A percentile compares a stretch with the other conserved stretches of the same genome.
These are phyloP conservation scores for Hydrozoanthus gracilis DNA, from an alignment of 92 coral and sea anemone species.

Conservation along the genomic window DNA sequence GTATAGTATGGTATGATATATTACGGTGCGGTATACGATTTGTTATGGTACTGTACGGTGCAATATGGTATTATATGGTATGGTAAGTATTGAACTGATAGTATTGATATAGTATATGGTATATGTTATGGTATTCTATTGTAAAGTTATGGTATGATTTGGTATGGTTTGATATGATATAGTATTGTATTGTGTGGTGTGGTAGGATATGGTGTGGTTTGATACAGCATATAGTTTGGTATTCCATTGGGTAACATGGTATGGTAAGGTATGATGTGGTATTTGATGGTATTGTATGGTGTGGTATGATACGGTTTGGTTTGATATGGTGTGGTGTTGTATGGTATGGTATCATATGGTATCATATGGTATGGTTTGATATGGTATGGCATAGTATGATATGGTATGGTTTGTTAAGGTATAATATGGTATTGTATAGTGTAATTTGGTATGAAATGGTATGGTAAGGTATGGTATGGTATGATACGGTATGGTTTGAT, in stretches of 20 bases:
- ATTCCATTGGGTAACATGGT: not conserved
- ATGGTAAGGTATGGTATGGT: not conserved
- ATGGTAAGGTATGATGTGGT: not conserved
- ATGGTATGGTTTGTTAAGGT: not conserved
- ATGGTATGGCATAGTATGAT: not conserved
- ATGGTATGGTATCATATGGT: not conserved
- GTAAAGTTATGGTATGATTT: not conserved
- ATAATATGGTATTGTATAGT: not conserved
- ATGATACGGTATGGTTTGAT: not conserved
- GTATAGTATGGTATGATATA: not conserved
- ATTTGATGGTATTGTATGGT: not conserved
- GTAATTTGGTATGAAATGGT: not conserved
- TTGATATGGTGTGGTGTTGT: not conserved
- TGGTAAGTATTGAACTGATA: too few species aligned
- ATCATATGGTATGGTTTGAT: not conserved
- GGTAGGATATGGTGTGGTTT: not conserved
- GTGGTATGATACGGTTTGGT: not conserved
- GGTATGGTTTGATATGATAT: not conserved
- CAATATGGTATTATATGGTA: too few species aligned
- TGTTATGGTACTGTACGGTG: not conserved
- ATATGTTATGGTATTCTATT: not conserved
- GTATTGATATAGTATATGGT: not conserved
- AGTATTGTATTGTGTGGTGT: not conserved
- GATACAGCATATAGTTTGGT: not conserved
- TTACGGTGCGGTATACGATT: not conserved